Evolutionary conservation across 2,113 vertebrate species (phyloP), one percentile per base, ranked within the genome.

Genomic region (Falcunculus frontatus): DNA sequence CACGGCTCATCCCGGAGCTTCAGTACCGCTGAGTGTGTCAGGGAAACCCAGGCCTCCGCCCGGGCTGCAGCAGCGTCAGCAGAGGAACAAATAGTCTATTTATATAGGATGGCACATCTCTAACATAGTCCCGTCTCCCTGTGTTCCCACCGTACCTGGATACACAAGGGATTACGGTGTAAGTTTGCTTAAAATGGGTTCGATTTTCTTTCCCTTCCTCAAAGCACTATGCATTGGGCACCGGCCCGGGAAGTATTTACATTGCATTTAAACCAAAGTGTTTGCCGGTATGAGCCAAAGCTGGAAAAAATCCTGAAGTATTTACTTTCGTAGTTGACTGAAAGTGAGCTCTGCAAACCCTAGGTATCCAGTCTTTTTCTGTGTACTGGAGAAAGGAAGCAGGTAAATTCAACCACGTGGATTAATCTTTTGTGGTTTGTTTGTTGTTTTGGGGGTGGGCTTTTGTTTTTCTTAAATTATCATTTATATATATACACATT

Each of bases 1-100:
- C 60, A 17, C 15, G 50, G 59, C 15, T 2, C 5, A 3, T 32
- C 17, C n/a, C 30, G 29, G 21, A 6, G 35, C 22, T 35, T 10
- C 5, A 0, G 60, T 11, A 14, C 32, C 16, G 25, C 41, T 1
- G 30, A 3, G 1, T 7, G 27, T 18, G 32, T 1, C 37, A 1
- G 42, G 77, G 55, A 23, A 21, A 10, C 1, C 10, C 55, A 15
- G 90, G 94, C 88, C 95, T 69, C n/a, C 35, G 2, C n/a, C 49
- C 10, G 62, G 78, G 70, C 77, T 30, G 68, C 33, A 12, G 41
- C 20, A 16, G 65, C 42, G 0, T 2, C 47, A 35, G 84, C 67
- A 6, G 62, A 10, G 39, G 25, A 26, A 2, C 62, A 1, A 2
- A 23, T 2, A 7, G 19, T 2, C 19, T 41, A 0, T 7, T 42